These are phyloP conservation scores for Eurytoma adleriae DNA, from an alignment of 2,888 invertebrate species.

Conservation along the genomic window DNA sequence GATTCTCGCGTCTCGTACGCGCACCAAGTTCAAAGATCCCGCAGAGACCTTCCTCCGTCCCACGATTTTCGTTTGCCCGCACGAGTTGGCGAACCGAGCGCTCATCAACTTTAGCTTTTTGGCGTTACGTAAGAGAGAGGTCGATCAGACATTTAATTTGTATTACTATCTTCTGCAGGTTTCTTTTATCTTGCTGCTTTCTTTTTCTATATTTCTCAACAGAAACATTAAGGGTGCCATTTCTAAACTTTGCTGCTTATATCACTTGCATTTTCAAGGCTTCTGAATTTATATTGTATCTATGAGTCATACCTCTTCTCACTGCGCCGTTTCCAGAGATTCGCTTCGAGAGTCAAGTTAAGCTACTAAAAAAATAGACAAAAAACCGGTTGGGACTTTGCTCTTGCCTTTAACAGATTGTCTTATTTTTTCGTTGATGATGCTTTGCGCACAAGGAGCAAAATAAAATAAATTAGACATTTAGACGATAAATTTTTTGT, in stretches of 20 bases:
- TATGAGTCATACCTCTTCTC: not conserved
- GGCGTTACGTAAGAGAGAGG: conserved; percentile 19
- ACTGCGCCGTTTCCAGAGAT: too few relatives aligned
- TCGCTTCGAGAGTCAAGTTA: too few relatives aligned
- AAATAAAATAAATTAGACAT: too few relatives aligned
- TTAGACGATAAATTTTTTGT: too few relatives aligned
- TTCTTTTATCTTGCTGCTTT: too few relatives aligned
- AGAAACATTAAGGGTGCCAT: conserved; percentile 6
- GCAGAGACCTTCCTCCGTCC: not conserved
- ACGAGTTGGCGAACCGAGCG: not conserved
- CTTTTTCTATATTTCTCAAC: not conserved
- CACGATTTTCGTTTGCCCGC: too few relatives aligned
- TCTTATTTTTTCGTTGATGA: not conserved
- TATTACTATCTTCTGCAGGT: too few relatives aligned
- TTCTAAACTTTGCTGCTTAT: not conserved
- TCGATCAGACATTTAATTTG: not conserved
- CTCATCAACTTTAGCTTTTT: conserved; percentile 1
- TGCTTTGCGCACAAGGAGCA: too few relatives aligned
- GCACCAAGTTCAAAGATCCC: not conserved
- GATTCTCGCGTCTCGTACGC: not conserved
- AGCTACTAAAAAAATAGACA: not conserved
- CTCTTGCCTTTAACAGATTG: not conserved
- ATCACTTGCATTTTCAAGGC: not conserved
- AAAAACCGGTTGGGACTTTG: conserved; percentile 25
- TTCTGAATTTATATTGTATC: not conserved